Conservation (phyloP, 2,797 vertebrate species). For the Poecile montanus region DNA sequence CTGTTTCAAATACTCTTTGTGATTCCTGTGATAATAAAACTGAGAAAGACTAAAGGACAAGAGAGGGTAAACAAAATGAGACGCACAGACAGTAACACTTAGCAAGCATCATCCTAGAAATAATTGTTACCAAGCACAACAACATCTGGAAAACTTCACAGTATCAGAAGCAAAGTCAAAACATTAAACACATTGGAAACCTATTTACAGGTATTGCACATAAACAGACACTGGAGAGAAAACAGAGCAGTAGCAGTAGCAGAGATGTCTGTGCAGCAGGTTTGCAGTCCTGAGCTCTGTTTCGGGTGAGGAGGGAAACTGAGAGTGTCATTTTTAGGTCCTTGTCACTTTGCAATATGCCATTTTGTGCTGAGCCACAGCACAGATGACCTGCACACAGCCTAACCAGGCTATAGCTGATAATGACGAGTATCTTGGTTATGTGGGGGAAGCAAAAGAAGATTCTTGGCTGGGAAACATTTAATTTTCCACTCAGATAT, state of each 20-base stretch:
- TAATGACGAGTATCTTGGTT: fast-evolving
- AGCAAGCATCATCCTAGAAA: background rate
- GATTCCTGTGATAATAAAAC: background rate
- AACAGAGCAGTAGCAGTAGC: background rate
- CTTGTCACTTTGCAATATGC: fast-evolving
- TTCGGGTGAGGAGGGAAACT: fast-evolving
- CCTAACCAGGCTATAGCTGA: background rate
- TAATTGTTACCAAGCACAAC: background rate
- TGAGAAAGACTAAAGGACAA: background rate
- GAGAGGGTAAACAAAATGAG: background rate
- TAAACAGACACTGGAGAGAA: background rate
- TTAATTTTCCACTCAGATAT: background rate
- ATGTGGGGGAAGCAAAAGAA: background rate
- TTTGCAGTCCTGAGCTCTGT: background rate
- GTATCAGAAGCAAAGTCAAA: background rate
- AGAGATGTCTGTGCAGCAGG: background rate
- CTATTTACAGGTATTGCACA: background rate
- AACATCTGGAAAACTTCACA: background rate
- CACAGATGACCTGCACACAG: background rate
- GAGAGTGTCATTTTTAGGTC: background rate
- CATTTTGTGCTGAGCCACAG: background rate
- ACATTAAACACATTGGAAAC: background rate
- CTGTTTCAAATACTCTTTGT: background rate
- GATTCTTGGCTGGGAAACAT: background rate
- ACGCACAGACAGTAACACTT: background rate